Conservation (phyloP, 2,113 vertebrate species). For the Epinephelus cyanopodus region DNA sequence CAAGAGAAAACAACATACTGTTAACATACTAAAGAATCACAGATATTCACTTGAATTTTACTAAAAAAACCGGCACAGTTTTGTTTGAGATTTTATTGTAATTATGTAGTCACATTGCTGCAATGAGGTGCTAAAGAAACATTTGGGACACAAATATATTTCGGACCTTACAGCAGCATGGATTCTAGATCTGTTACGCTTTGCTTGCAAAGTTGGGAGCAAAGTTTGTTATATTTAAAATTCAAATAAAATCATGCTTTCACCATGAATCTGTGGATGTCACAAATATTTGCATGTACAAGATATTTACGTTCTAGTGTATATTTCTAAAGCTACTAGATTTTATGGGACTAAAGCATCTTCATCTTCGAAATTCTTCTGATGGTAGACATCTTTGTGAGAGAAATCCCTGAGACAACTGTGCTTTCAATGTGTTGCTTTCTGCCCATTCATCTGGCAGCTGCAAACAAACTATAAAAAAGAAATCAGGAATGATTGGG, state of each 20-base stretch:
- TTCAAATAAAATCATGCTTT: not conserved
- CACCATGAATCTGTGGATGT: not conserved
- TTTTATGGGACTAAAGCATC: not conserved
- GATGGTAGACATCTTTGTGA: not conserved
- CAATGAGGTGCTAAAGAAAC: not conserved
- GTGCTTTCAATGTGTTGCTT: not conserved
- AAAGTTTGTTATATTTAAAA: not conserved
- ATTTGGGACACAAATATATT: not conserved
- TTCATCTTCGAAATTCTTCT: not conserved
- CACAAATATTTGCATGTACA: not conserved
- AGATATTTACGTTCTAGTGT: not conserved
- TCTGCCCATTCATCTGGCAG: not conserved
- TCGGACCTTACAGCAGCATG: not conserved
- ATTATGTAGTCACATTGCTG: not conserved
- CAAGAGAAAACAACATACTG: not conserved
- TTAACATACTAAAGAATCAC: not conserved
- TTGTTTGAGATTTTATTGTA: not conserved
- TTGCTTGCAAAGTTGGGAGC: not conserved
- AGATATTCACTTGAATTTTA: not conserved
- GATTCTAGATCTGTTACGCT: not conserved
- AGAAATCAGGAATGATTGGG: not conserved
- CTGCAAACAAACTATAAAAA: slow-evolving; percentile 9
- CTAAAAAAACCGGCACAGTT: not conserved
- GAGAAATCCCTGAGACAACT: not conserved
- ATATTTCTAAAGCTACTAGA: not conserved